Conservation (phyloP, 2,888 invertebrate species). For the Spodoptera exigua region DNA sequence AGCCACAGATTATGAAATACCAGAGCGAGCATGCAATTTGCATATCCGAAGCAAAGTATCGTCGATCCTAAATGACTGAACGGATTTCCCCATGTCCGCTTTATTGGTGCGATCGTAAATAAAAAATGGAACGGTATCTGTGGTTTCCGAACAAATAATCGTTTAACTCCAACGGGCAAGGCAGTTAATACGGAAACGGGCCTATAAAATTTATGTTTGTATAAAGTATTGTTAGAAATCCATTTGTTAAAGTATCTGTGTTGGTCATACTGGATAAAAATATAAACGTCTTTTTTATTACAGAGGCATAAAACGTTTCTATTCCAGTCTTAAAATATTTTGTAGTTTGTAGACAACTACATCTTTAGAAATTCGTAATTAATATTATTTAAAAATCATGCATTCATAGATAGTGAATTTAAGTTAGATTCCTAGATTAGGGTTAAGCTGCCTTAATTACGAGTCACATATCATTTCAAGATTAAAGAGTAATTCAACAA, state of each 20-base stretch:
- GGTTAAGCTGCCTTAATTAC: no score
- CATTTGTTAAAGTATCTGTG: slow-evolving; percentile 8
- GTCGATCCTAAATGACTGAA: slow-evolving; percentile 60
- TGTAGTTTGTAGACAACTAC: no score
- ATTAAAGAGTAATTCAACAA: no score
- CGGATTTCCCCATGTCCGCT: slow-evolving; percentile 63
- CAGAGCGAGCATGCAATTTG: slow-evolving; percentile 33
- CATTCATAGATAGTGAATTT: no score
- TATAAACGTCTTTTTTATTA: no score
- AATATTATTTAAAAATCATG: no score
- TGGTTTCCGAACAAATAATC: slow-evolving; percentile 67
- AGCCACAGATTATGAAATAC: slow-evolving; percentile 22
- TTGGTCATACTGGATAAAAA: not conserved
- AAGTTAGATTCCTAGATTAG: no score
- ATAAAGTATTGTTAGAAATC: slow-evolving; percentile 23
- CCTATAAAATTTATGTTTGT: slow-evolving; percentile 35
- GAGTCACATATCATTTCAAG: no score
- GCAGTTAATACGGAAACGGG: slow-evolving; percentile 41
- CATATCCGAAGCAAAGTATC: slow-evolving; percentile 53
- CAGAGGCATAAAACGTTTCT: no score
- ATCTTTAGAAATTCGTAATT: no score
- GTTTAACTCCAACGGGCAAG: slow-evolving; percentile 56
- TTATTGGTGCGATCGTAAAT: slow-evolving; percentile 68
- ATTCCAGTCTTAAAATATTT: no score
- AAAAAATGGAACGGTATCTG: slow-evolving; percentile 61